Base-by-base conservation (phyloP, 2,888 invertebrate genomes). In the Theodoxus fluviatilis region DNA sequence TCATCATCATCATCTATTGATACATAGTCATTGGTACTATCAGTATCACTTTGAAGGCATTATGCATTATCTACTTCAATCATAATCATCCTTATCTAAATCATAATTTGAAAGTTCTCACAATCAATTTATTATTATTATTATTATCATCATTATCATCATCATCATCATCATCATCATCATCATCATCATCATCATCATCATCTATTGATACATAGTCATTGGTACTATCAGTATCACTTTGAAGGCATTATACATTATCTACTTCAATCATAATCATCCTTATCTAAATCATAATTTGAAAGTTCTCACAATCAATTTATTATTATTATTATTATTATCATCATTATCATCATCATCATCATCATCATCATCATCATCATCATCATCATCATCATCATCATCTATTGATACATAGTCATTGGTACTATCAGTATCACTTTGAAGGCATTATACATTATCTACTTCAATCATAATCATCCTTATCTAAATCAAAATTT, bases 241-340 rank as follows among this genome's bases (percentile, higher is more conserved):
- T 9, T 25, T 22, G 28, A 25, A 43, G 9, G 15, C 12, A 43
- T 43, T 43, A 12, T 43, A n/a, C n/a, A n/a, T n/a, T n/a, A n/a
- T n/a, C n/a, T n/a, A n/a, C n/a, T n/a, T n/a, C n/a, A n/a, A n/a
- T n/a, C n/a, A 18, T 22, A 22, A 52, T 7, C 28, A n/a, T 52
- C n/a, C 43, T 12, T 9, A 12, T 15, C 43, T 43, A 12, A 12
- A 9, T 43, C 43, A 18, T 43, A 43, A 43, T 43, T 15, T 43
- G 15, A 68, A 67, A 61, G 33, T 67, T 38, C 22, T 6, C 63
- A 68, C n/a, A 37, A 9, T 18, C 6, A 28, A 37, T 35, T 61
- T 3, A 12, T 69, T 33, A 47, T n/a, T 4, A 22, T 52, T 38
- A 49, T 65, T 9, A 22, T 3, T 18, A 31, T 31, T 33, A 6